Conservation (phyloP, 2,113 vertebrate genomes). For the Gobiocypris rarus region DNA sequence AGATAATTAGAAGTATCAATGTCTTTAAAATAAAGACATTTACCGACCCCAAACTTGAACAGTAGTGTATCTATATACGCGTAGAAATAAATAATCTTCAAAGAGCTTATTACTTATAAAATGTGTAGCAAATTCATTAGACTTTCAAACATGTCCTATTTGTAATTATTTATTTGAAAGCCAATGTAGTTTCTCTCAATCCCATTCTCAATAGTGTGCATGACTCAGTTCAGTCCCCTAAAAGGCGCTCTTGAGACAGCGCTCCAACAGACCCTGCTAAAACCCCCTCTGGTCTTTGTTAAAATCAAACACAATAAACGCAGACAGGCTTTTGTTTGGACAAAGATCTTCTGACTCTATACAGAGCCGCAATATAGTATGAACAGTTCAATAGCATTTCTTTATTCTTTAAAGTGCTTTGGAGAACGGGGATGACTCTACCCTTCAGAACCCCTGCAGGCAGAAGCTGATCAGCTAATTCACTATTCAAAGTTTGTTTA, state of each 20-base stretch:
- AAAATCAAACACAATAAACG: constrained; percentile 45
- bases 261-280: background rate
- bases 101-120: background rate
- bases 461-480: background rate
- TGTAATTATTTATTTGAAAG: background rate
- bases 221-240: constrained; percentile 18
- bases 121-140: background rate
- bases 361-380: background rate
- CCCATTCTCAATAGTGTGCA: background rate
- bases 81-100: background rate
- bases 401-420: background rate
- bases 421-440: background rate
- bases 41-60: background rate
- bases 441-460: background rate
- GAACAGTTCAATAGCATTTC: constrained; percentile 21
- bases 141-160: background rate
- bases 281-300: constrained; percentile 53
- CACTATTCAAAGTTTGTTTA: background rate
- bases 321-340: constrained; percentile 44
- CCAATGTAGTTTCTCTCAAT: background rate
- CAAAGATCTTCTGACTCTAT: constrained; percentile 26
- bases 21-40: background rate
- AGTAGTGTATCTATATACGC: background rate
- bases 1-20: background rate
- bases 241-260: constrained; percentile 33